Evolutionary conservation across 2,888 invertebrate genomes (phyloP).

Genomic region (Harpalus rufipes): DNA sequence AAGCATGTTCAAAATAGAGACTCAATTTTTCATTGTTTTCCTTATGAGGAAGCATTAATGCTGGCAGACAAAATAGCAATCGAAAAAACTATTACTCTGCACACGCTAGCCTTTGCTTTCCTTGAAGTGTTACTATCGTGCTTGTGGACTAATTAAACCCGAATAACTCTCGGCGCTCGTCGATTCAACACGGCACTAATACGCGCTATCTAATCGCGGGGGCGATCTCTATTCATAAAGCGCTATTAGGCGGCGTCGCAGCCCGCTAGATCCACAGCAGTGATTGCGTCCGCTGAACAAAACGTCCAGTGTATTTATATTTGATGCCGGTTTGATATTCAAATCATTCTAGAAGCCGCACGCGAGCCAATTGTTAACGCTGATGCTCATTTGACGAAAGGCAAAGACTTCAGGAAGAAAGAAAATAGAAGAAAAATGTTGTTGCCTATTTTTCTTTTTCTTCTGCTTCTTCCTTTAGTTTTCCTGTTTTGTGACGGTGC

Average conservation of each 20-base stretch:
- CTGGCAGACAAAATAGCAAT: not conserved
- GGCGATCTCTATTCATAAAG: constrained; percentile 58
- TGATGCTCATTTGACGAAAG: constrained; percentile 67
- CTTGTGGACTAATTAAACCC: constrained; percentile 39
- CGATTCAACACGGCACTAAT: constrained; percentile 58
- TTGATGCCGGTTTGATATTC: constrained; percentile 74
- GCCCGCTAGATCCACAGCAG: constrained; percentile 22
- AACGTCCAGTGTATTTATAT: constrained; percentile 74
- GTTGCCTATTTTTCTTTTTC: too few relatives aligned
- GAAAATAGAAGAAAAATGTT: too few relatives aligned
- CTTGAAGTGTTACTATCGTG: constrained; percentile 2
- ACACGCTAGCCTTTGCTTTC: not conserved
- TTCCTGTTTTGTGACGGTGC: too few relatives aligned
- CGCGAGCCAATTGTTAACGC: constrained; percentile 73
- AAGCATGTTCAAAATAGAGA: too few relatives aligned
- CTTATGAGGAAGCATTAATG: not conserved
- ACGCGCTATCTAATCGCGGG: constrained; percentile 50
- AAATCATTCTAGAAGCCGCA: constrained; percentile 72
- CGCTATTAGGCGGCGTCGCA: constrained; percentile 52
- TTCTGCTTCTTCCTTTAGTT: too few relatives aligned
- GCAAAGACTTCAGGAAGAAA: not conserved
- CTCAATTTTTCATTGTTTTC: too few relatives aligned
- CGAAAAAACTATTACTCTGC: not conserved
- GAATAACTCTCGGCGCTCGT: constrained; percentile 48
- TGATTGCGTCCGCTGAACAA: constrained; percentile 70